Evolutionary conservation across 1,140 invertebrate species (phyloP), one percentile per base, ranked within the genome.

Genomic region (Colletes gigas): DNA sequence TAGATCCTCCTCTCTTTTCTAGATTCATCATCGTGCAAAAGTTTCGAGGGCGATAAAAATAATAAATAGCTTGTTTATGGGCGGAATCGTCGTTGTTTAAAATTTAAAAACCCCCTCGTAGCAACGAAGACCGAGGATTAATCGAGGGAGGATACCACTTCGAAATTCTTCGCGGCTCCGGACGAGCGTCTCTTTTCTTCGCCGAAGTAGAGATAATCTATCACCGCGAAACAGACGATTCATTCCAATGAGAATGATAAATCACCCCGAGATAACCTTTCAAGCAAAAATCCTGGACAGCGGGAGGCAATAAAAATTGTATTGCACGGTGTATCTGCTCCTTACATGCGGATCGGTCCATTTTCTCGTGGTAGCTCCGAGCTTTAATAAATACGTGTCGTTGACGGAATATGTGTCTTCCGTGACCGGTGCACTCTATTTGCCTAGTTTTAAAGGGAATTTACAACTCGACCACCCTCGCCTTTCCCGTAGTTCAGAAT

Each of bases 211-310:
- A 74, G 44, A 65, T 74, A 74, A 74, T 65, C 60, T 65, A 47
- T 74, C 72, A 74, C 30, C 47, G 72, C 47, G 50, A 21, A 65
- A 74, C 30, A 39, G 15, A 74, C 60, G 60, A 65, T 55, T 74
- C 72, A 54, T 30, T 65, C 41, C 4, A 5, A 0, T 47, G 30
- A 21, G 21, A 41, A 74, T 30, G 47, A 74, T 74, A 65, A 65
- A 74, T 74, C 44, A 41, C 47, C 2, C 19, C 14, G 68, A 57
- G 52, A 70, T 41, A 55, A 57, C 30, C 7, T 70, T 70, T 1
- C 0, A 3, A 41, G 17, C 5, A n/a, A 68, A 21, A 30, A 52
- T 47, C 10, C 54, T 41, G 62, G 62, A 15, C 60, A 62, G 39
- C 21, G 30, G 44, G 12, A 41, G 39, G 10, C 39, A 12, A 65